phyloP scores from a whole-genome alignment of 2,888 invertebrate species.

The Brassicogethes aeneus region DNA sequence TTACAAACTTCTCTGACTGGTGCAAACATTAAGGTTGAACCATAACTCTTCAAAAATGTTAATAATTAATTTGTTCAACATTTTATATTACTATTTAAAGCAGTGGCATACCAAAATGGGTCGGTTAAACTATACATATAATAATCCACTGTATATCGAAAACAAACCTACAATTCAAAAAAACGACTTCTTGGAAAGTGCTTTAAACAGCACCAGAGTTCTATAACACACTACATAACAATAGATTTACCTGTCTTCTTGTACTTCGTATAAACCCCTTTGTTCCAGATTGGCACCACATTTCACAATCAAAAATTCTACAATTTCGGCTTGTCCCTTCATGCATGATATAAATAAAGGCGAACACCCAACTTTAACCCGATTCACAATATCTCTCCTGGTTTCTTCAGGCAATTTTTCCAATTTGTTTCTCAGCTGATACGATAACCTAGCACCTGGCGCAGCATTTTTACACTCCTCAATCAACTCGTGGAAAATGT shows the following conservation, averaged over 20 bases:
- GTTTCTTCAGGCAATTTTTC: constrained; percentile 51
- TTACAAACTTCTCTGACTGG: no score
- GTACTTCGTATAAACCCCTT: constrained; percentile 74
- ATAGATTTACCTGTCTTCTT: constrained; percentile 56
- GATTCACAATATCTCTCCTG: constrained; percentile 59
- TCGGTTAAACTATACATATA: no score
- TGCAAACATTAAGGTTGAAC: no score
- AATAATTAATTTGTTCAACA: no score
- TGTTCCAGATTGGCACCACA: constrained; percentile 83
- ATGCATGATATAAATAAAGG: constrained; percentile 73
- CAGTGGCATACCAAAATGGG: no score
- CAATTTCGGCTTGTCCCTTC: constrained; percentile 74
- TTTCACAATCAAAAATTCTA: constrained; percentile 72
- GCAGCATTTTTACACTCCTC: constrained; percentile 57
- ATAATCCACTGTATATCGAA: no score
- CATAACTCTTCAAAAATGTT: no score
- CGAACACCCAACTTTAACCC: constrained; percentile 66
- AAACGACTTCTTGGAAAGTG: no score
- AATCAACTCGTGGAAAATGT: constrained; percentile 53
- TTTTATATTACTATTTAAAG: no score
- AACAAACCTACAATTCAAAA: no score
- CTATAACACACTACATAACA: no score
- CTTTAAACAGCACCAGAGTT: no score
- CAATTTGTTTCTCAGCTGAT: constrained; percentile 44
- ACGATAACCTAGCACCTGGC: constrained; percentile 58